A percentile compares a stretch with the other conserved stretches of the same genome.
phyloP scores from a whole-genome alignment of 2,888 invertebrate genomes.

The Pammene fasciana region DNA sequence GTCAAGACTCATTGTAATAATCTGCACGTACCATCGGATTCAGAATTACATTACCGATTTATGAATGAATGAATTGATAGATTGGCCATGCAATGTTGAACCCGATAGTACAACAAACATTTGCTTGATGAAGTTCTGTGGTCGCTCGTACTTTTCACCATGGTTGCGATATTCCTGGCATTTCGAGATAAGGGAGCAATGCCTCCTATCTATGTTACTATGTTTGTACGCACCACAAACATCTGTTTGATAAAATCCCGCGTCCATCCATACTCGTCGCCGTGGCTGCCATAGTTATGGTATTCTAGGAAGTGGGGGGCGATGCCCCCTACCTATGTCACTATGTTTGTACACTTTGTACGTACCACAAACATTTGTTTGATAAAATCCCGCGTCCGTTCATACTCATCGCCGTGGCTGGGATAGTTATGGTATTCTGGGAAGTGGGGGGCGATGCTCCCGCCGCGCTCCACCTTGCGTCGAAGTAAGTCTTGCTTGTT shows the following conservation, averaged over 20 bases:
- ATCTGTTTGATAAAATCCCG: too few relatives aligned
- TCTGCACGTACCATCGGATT: too few relatives aligned
- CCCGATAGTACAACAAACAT: too few relatives aligned
- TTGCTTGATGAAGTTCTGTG: neutral
- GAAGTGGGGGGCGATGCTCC: slow-evolving; percentile 86
- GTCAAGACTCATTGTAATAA: too few relatives aligned
- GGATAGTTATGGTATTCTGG: slow-evolving; percentile 85
- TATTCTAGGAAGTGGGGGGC: neutral
- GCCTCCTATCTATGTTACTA: too few relatives aligned
- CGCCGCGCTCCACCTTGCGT: slow-evolving; percentile 86
- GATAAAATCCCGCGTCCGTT: slow-evolving; percentile 86
- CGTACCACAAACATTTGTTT: slow-evolving; percentile 86
- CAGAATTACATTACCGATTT: too few relatives aligned
- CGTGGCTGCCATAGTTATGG: too few relatives aligned
- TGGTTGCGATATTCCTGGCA: neutral
- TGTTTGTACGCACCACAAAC: too few relatives aligned
- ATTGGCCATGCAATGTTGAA: too few relatives aligned
- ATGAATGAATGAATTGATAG: too few relatives aligned
- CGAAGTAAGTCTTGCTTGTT: slow-evolving; percentile 92
- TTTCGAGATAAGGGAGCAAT: too few relatives aligned
- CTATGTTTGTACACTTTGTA: slow-evolving; percentile 42
- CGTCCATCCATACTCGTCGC: too few relatives aligned
- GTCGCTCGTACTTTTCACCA: neutral
- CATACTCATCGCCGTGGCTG: slow-evolving; percentile 84
- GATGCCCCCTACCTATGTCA: neutral